phyloP scores from a whole-genome alignment of 2,888 invertebrate species.

The Pandemis corylana region DNA sequence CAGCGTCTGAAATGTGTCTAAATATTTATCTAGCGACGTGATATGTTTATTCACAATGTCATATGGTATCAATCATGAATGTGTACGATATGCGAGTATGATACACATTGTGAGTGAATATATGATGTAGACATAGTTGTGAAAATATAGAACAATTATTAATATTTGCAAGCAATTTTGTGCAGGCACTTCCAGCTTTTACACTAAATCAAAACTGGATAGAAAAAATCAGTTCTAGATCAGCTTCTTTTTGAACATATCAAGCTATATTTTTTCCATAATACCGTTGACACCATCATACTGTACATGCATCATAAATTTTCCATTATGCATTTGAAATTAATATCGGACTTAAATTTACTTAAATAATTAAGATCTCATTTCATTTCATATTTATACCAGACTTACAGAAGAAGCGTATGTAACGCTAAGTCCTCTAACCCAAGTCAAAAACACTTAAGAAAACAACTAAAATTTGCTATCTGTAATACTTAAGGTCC shows the following conservation, averaged over 20 bases:
- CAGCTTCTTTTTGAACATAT: not conserved
- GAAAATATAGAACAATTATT: not conserved
- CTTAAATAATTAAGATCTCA: too few relatives aligned
- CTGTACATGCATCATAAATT: too few relatives aligned
- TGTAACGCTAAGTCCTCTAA: too few relatives aligned
- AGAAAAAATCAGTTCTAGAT: not conserved
- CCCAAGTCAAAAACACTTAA: too few relatives aligned
- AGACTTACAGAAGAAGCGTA: too few relatives aligned
- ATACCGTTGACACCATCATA: too few relatives aligned
- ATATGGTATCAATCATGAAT: conserved; percentile 22
- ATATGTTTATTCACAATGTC: conserved; percentile 34
- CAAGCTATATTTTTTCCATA: too few relatives aligned
- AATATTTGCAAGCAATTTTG: not conserved
- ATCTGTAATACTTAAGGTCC: too few relatives aligned
- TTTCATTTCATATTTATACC: too few relatives aligned
- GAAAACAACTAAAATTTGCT: too few relatives aligned
- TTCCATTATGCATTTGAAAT: too few relatives aligned
- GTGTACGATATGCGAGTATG: conserved; percentile 20
- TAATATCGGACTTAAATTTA: too few relatives aligned
- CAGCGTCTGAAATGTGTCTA: conserved; percentile 12
- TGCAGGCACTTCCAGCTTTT: not conserved
- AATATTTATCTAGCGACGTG: conserved; percentile 4
- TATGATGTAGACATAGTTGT: not conserved
- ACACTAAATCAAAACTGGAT: not conserved
- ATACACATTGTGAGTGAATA: conserved; percentile 19